Conservation (phyloP, 1,140 invertebrate species). For the Drosophila tristis region DNA sequence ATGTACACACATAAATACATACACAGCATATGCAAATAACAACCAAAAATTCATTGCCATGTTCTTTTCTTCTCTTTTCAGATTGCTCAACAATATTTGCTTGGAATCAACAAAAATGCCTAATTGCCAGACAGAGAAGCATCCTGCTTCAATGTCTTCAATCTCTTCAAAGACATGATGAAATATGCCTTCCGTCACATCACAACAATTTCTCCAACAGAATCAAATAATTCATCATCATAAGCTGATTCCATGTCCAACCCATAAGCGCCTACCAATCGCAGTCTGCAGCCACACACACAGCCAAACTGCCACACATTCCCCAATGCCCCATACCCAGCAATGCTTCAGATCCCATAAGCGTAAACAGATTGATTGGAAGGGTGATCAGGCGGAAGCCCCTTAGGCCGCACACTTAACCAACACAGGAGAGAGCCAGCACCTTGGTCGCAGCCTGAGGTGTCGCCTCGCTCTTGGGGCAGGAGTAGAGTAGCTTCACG, state of each 20-base stretch:
- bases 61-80: too few species aligned
- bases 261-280: neutral
- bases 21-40: neutral
- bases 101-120: too few species aligned
- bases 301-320: neutral
- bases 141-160: too few species aligned
- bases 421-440: neutral
- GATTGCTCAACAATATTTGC: too few species aligned
- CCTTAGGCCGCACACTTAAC: conserved; percentile 31
- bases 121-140: too few species aligned
- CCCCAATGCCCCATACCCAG: conserved; percentile 12
- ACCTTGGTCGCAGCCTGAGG: conserved; percentile 11
- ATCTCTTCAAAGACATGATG: too few species aligned
- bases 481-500: neutral
- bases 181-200: too few species aligned
- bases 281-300: neutral
- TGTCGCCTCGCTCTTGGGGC: conserved; percentile 2
- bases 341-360: conserved; percentile 23
- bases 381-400: conserved; percentile 45
- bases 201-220: neutral
- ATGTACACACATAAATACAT: neutral
- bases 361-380: conserved; percentile 53
- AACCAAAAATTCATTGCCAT: too few species aligned
- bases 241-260: neutral
- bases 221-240: neutral